phyloP scores from a whole-genome alignment of 2,888 invertebrate genomes.

The Cerastis leucographa region DNA sequence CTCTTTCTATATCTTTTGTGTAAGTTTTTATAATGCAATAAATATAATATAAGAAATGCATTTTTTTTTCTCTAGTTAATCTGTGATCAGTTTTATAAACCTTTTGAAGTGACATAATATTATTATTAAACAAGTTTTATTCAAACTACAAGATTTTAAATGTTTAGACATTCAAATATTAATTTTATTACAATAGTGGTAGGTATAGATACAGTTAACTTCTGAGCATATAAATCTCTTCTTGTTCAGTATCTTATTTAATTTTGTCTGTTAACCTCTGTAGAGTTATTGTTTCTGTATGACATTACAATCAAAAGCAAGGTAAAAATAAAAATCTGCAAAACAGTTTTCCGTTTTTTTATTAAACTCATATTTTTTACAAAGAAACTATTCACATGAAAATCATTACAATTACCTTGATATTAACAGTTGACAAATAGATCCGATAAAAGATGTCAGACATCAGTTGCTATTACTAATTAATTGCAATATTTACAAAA shows the following conservation, averaged over 20 bases:
- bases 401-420: conserved; percentile 85
- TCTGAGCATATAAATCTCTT: neutral
- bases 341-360: conserved; percentile 74
- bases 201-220: neutral
- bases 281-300: neutral
- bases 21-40: neutral
- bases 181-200: neutral
- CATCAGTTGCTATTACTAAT: conserved; percentile 77
- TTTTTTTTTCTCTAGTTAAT: neutral
- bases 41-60: too few relatives aligned
- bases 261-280: neutral
- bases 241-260: neutral
- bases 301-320: neutral
- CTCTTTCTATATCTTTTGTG: too few relatives aligned
- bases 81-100: neutral
- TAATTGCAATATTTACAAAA: conserved; percentile 76
- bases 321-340: conserved; percentile 27
- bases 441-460: conserved; percentile 87
- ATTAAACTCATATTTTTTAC: conserved; percentile 87
- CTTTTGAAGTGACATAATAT: too few relatives aligned
- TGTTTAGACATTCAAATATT: neutral
- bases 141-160: neutral
- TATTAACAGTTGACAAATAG: conserved; percentile 87
- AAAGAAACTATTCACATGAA: conserved; percentile 89
- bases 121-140: too few relatives aligned